Percentiles rank a stretch among this genome's conserved stretches.
These are phyloP conservation scores for Alectoris magna DNA, from an alignment of 2,797 vertebrate species.

Conservation along the genomic window DNA sequence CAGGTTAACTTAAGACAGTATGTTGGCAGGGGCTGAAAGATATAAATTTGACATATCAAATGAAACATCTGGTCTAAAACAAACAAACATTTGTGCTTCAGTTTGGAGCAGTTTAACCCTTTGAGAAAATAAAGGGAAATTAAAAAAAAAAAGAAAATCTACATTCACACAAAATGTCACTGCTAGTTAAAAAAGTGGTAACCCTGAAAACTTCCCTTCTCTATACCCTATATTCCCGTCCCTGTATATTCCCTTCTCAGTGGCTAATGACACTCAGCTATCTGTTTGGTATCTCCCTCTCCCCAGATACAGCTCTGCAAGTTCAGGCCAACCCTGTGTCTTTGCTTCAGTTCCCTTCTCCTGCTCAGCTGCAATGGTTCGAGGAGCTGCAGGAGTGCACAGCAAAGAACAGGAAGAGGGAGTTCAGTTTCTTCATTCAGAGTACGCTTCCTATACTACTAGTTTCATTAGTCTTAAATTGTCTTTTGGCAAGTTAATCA, in stretches of 20 bases:
- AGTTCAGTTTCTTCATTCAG: neutral
- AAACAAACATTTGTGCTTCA: neutral
- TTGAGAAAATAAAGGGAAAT: neutral
- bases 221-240: neutral
- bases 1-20: neutral
- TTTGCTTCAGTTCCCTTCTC: neutral
- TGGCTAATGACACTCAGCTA: neutral
- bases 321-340: neutral
- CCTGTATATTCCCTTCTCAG: neutral
- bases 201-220: neutral
- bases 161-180: neutral
- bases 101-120: neutral
- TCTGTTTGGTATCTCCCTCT: neutral
- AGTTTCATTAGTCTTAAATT: neutral
- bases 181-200: neutral
- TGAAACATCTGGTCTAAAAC: neutral
- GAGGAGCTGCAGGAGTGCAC: neutral
- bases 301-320: neutral
- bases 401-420: neutral
- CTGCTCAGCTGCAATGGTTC: neutral
- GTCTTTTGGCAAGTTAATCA: neutral
- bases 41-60: neutral
- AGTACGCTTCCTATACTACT: neutral
- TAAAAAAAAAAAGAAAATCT: neutral
- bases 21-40: neutral